Evolutionary conservation across 2,113 vertebrate species (phyloP).

Genomic region (Ursus arctos): DNA sequence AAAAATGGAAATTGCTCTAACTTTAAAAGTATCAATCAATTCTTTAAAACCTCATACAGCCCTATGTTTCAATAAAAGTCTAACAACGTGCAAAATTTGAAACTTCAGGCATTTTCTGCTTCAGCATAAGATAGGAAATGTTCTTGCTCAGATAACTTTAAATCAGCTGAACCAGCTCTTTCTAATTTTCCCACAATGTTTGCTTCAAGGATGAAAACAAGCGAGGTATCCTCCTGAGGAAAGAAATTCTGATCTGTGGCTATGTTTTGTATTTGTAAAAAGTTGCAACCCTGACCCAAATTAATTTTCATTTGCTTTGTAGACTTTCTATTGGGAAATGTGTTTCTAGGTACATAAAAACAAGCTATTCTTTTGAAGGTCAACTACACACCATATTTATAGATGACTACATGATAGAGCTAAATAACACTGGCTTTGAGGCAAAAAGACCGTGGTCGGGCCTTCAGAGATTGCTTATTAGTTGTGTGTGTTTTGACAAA

Average conservation of each 20-base stretch:
- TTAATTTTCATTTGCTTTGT: slow-evolving; percentile 76
- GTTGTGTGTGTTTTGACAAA: slow-evolving; percentile 23
- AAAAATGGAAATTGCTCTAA: slow-evolving; percentile 66
- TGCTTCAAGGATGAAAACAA: slow-evolving; percentile 77
- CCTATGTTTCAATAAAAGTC: slow-evolving; percentile 52
- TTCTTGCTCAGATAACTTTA: slow-evolving; percentile 75
- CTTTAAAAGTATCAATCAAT: slow-evolving; percentile 71
- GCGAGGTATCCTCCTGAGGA: slow-evolving; percentile 36
- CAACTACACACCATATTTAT: slow-evolving; percentile 37
- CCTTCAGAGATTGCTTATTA: slow-evolving; percentile 41
- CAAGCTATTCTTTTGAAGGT: slow-evolving; percentile 69
- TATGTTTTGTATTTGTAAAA: slow-evolving; percentile 72
- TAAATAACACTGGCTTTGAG: slow-evolving; percentile 34
- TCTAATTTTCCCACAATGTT: slow-evolving; percentile 77
- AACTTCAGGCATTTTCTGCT: slow-evolving; percentile 71
- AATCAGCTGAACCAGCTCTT: slow-evolving; percentile 77
- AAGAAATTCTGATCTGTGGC: slow-evolving; percentile 58
- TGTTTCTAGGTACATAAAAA: slow-evolving; percentile 62
- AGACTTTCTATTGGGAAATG: slow-evolving; percentile 60
- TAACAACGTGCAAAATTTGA: slow-evolving; percentile 64
- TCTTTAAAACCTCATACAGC: slow-evolving; percentile 54
- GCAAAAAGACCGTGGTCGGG: background rate
- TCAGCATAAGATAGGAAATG: slow-evolving; percentile 47
- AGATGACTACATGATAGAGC: slow-evolving; percentile 23
- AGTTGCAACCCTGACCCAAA: slow-evolving; percentile 51